Evolutionary conservation across 2,113 vertebrate genomes (phyloP), one percentile per base, ranked within the genome.

Genomic region (Phyllopteryx taeniolatus): DNA sequence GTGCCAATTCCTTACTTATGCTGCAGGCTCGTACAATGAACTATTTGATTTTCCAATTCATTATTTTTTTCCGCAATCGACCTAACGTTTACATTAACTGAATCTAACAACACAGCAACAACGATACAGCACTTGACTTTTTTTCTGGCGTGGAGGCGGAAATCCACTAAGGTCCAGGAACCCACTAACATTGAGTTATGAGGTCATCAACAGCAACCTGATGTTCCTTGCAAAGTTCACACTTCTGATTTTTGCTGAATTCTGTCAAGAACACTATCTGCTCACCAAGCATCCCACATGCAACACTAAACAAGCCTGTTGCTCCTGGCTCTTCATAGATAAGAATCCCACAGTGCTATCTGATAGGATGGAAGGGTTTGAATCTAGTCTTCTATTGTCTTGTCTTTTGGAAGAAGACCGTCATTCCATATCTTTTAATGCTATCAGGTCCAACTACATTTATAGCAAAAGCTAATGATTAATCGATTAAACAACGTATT

Each of bases 11-110:
- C 77, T 67, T 78, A 57, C 85, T 79, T 78, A 27, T 62, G 65
- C 76, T 83, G 79, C 68, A 22, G 63, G 74, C 82, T 83, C 62
- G n/a, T 11, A 49, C 59, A 19, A 60, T 70, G 59, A 86, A 79
- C 81, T 78, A 76, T 90, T 89, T 89, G 85, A 90, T 90, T 90
- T 85, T 82, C 83, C 81, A 89, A 83, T 87, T 87, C 76, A 79
- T 85, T 85, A 74, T 27, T 87, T 80, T 82, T 78, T 68, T 77
- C 72, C 60, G 59, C 72, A 75, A 19, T 53, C 31, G 68, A 43
- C 46, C 54, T 1, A 71, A 66, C 73, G 20, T 11, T 42, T 62
- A 72, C 72, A 69, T 8, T 5, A 39, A 54, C 67, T 31, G 63
- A 27, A 72, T 72, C 33, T 19, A 5, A 47, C 44, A 5, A 13